Base-by-base conservation (phyloP, 2,888 invertebrate genomes). In the Sclerodermus sp. region DNA sequence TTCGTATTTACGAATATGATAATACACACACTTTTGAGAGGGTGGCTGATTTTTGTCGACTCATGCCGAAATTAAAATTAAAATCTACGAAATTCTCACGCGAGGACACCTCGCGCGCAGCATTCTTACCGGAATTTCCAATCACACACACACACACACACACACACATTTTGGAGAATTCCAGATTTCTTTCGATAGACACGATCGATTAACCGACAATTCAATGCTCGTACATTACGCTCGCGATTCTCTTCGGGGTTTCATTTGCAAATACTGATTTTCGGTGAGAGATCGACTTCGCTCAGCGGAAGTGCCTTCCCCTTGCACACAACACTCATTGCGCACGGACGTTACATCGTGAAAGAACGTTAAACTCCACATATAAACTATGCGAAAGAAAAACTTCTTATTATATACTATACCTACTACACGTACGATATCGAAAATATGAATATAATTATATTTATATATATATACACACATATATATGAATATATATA, bases 251-350 rank as follows among this genome's bases (percentile, higher is more conserved):
- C n/a, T n/a, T n/a, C n/a, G n/a, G n/a, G n/a, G n/a, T n/a, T n/a
- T n/a, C n/a, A n/a, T n/a, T n/a, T n/a, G n/a, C n/a, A n/a, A n/a
- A n/a, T n/a, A n/a, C n/a, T n/a, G n/a, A 48, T 34, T 61, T 49
- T 54, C 56, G 41, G 44, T 37, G 48, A 16, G 53, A 49, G 16
- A 38, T 14, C 38, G 15, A 6, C 14, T 14, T 38, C 15, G 18
- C 3, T 29, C 70, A 75, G 75, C 73, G 71, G 66, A 77, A 77
- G 76, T 77, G 77, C 77, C 77, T 77, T 77, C 71, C 74, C 62
- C 71, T 71, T 74, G 76, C 76, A 77, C 76, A 74, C 62, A 49
- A 38, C 34, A 34, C 34, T 34, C 34, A 12, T 8, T 34, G 4
- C 34, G 13, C 13, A 34, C 34, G 30, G 30, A 30, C n/a, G n/a